Evolutionary conservation across 2,113 vertebrate species (phyloP).

Genomic region (Ctenodactylus gundi): DNA sequence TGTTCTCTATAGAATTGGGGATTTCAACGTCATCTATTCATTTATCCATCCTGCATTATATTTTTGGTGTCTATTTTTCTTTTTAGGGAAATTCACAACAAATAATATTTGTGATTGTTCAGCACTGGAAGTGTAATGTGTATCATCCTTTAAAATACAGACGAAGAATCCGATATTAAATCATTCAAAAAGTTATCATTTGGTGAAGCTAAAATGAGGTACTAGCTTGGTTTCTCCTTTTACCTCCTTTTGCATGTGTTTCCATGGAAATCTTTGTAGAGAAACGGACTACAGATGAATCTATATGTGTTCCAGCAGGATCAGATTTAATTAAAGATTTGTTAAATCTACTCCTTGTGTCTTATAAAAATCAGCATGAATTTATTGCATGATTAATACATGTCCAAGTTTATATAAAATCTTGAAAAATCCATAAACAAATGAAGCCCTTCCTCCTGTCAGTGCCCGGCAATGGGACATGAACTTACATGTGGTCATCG

Average conservation of each 20-base stretch:
- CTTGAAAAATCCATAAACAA: not conserved
- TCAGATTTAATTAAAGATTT: slow-evolving; percentile 55
- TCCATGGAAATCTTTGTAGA: slow-evolving; percentile 64
- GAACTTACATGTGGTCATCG: not conserved
- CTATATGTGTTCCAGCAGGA: slow-evolving; percentile 41
- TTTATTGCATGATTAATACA: slow-evolving; percentile 51
- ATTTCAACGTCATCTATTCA: not conserved
- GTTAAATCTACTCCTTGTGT: slow-evolving; percentile 20
- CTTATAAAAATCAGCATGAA: not conserved
- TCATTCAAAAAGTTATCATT: not conserved
- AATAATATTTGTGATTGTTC: not conserved
- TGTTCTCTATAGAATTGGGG: not conserved
- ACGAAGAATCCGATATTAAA: not conserved
- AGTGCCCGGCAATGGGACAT: not conserved
- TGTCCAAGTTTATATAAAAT: not conserved
- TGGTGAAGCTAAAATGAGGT: not conserved
- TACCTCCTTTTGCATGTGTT: slow-evolving; percentile 47
- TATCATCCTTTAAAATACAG: not conserved
- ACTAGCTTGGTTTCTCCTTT: slow-evolving; percentile 38
- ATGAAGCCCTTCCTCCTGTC: not conserved
- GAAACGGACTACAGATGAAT: slow-evolving; percentile 41
- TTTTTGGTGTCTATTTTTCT: not conserved
- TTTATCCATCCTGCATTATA: not conserved
- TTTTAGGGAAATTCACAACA: not conserved
- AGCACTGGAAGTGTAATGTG: not conserved